Evolutionary conservation across 37 sponge, comb jelly and placozoan species (phyloP), one percentile per base, ranked within the genome.

Genomic region (Eunapius fragilis): DNA sequence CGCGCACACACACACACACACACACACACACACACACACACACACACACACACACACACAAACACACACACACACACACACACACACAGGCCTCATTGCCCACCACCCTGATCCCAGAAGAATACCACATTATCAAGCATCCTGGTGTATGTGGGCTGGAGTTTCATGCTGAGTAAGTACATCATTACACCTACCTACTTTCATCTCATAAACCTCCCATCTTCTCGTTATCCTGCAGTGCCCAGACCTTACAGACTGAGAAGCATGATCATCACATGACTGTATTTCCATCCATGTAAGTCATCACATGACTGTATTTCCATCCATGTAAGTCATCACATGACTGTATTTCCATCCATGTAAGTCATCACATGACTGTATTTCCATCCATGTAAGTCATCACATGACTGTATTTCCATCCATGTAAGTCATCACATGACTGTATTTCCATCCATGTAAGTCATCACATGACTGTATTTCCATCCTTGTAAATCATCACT

Each of bases 101-200:
- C 7, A 72, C 80, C 36, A 88, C 90, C 7, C 85, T 99, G 30
- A 90, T 99, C n/a, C 99, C 99, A 2, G 86, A 92, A 25, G 99
- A 99, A 84, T 99, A 97, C 75, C 98, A 97, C 78, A 82, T 99
- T 47, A 86, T 92, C 30, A 91, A 95, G 73, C 92, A 89, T 26
- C 85, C 96, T 24, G 97, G 96, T 12, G 97, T 99, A 4, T 72
- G 84, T 31, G 99, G 97, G 14, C 80, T 95, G 30, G 96, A 99
- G 70, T 88, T 91, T 71, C 80, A 81, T 33, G 95, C 95, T 23
- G 96, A 92, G 97, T 96, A 38, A 71, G 87, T 92, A 24, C 10
- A 37, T 9, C 22, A 80, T 0, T 75, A 36, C 58, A 0, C 58
- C 30, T 50, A 26, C 11, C 30, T 58, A 19, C 80, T 31, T 68